These are phyloP conservation scores for Spialia ferax DNA, from an alignment of 2,888 invertebrate genomes.

Conservation along the genomic window DNA sequence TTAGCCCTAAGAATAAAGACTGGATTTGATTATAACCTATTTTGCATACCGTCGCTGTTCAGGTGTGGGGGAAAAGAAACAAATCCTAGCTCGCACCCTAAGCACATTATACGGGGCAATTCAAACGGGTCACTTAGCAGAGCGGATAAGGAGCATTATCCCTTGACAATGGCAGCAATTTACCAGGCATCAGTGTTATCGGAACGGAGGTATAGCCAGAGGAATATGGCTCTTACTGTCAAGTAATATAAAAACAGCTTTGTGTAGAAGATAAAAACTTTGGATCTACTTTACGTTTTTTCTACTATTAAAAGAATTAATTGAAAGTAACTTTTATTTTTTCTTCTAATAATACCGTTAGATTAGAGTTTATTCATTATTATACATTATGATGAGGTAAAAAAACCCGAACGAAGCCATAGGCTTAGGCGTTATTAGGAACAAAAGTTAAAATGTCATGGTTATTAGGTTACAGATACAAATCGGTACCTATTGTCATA, in stretches of 20 bases:
- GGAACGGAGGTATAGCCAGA: background rate
- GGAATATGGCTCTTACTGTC: constrained; percentile 9
- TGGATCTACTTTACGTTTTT: background rate
- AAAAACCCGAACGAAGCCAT: too few relatives aligned
- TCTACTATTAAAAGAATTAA: background rate
- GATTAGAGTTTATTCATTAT: too few relatives aligned
- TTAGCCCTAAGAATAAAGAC: background rate
- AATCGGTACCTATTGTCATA: too few relatives aligned
- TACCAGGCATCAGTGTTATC: constrained; percentile 5
- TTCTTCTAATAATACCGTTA: too few relatives aligned
- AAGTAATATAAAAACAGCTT: too few relatives aligned
- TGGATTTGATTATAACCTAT: constrained; percentile 21
- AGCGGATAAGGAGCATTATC: constrained; percentile 24
- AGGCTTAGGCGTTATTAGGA: too few relatives aligned
- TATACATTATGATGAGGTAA: too few relatives aligned
- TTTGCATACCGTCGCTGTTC: constrained; percentile 18
- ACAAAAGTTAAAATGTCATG: too few relatives aligned
- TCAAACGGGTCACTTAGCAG: constrained; percentile 17
- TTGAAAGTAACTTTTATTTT: too few relatives aligned
- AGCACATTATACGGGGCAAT: constrained; percentile 27
- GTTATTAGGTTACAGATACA: too few relatives aligned
- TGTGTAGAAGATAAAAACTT: background rate
- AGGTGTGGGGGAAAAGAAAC: constrained; percentile 16
- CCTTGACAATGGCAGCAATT: constrained; percentile 21
- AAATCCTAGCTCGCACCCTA: constrained; percentile 7